Conservation (phyloP, 2,797 vertebrate genomes). For the Melopsittacus undulatus region DNA sequence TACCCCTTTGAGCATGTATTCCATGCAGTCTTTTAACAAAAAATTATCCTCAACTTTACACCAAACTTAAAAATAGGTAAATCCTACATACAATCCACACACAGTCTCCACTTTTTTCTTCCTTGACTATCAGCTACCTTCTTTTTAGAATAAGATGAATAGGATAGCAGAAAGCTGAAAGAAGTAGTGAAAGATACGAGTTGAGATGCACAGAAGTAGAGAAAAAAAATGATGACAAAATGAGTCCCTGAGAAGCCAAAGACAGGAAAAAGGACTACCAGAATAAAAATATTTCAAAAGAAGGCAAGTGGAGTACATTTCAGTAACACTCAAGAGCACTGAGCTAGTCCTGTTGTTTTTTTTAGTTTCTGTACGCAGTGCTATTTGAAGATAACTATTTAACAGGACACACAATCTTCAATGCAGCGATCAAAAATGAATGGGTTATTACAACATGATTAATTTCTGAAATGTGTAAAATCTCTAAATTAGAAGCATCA, state of each 20-base stretch:
- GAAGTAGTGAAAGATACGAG: constrained; percentile 44
- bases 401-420: not conserved
- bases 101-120: not conserved
- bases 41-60: not conserved
- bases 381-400: not conserved
- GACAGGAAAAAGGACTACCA: not conserved
- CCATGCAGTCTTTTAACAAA: not conserved
- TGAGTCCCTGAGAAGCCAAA: not conserved
- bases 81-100: not conserved
- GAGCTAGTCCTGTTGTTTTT: not conserved
- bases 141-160: constrained; percentile 42
- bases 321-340: not conserved
- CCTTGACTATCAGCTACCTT: constrained; percentile 58
- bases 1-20: not conserved
- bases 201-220: constrained; percentile 16
- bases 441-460: not conserved
- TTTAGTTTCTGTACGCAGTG: not conserved
- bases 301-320: not conserved
- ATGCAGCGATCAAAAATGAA: not conserved
- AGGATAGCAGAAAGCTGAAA: constrained; percentile 57
- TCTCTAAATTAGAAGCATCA: not conserved
- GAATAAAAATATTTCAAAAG: not conserved
- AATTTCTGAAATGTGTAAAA: not conserved
- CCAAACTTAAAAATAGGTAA: not conserved
- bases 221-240: constrained; percentile 29